These are phyloP conservation scores for Brachionus rubens DNA, from an alignment of 1,140 invertebrate species.

Conservation along the genomic window DNA sequence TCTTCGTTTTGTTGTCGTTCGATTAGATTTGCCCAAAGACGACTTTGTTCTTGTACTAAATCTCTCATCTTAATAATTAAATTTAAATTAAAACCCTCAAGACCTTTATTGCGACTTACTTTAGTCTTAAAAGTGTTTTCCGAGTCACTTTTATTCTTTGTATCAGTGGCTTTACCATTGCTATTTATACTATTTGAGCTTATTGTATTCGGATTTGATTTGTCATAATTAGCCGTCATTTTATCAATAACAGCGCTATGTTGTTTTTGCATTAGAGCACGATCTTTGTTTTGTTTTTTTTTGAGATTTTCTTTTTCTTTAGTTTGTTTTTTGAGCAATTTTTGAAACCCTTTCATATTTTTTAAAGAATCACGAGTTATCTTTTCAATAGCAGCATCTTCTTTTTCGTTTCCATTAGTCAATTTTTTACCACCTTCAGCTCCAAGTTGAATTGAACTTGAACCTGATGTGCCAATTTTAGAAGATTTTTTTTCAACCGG, in stretches of 20 bases:
- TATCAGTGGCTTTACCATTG: constrained; percentile 8
- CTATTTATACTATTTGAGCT: constrained; percentile 1
- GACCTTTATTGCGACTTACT: background rate
- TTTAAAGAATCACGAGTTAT: constrained; percentile 84
- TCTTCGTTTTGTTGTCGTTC: constrained; percentile 41
- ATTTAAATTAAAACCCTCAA: background rate
- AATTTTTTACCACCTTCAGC: constrained; percentile 23
- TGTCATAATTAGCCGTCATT: constrained; percentile 39
- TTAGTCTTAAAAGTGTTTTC: background rate
- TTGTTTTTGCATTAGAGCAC: constrained; percentile 80
- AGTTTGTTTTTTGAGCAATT: constrained; percentile 86
- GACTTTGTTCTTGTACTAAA: constrained; percentile 35
- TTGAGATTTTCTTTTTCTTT: constrained; percentile 65
- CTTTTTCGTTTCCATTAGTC: constrained; percentile 46
- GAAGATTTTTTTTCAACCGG: background rate
- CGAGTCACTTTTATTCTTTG: background rate
- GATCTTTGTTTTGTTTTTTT: constrained; percentile 90
- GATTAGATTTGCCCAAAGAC: constrained; percentile 28
- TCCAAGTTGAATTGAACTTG: background rate
- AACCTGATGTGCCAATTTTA: background rate
- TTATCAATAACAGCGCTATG: constrained; percentile 64
- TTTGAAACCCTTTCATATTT: constrained; percentile 86
- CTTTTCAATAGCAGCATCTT: constrained; percentile 68
- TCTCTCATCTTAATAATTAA: constrained; percentile 34
- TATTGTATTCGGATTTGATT: constrained; percentile 39